Evolutionary conservation across 1,140 invertebrate species (phyloP).

Genomic region (Sycobia sp.): DNA sequence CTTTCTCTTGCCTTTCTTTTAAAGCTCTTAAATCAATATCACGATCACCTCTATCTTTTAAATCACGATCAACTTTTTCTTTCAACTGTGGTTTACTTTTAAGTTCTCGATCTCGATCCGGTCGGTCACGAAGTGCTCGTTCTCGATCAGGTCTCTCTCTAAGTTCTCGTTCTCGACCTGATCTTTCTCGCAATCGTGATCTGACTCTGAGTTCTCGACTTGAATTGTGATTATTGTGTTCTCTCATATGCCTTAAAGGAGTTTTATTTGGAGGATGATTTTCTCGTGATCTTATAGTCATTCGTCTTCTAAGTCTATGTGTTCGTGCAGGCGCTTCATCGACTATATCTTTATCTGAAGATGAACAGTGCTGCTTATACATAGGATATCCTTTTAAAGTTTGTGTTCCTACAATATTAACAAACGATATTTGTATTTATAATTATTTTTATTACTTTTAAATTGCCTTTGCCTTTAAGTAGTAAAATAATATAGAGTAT

Average conservation of each 20-base stretch:
- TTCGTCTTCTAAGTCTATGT: slow-evolving; percentile 48
- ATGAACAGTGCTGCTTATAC: slow-evolving; percentile 59
- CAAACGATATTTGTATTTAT: too few relatives aligned
- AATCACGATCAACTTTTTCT: slow-evolving; percentile 40
- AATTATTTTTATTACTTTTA: too few relatives aligned
- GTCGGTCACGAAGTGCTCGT: slow-evolving; percentile 24
- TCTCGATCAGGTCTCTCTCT: slow-evolving; percentile 47
- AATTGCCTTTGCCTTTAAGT: too few relatives aligned
- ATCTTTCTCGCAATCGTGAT: slow-evolving; percentile 36
- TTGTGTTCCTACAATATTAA: slow-evolving; percentile 52
- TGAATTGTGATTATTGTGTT: slow-evolving; percentile 12
- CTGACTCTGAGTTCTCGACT: slow-evolving; percentile 47
- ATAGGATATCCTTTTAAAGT: slow-evolving; percentile 61
- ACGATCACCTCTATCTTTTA: slow-evolving; percentile 44
- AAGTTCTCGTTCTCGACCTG: slow-evolving; percentile 31
- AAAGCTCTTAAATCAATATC: slow-evolving; percentile 50
- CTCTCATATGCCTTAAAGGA: slow-evolving; percentile 44
- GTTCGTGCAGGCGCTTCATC: slow-evolving; percentile 53
- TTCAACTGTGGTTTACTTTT: slow-evolving; percentile 29
- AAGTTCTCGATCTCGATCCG: slow-evolving; percentile 36
- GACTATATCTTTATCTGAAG: slow-evolving; percentile 57
- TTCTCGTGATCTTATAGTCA: slow-evolving; percentile 55
- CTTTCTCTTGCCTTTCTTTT: slow-evolving; percentile 44
- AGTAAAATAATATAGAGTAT: too few relatives aligned
- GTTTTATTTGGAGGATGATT: slow-evolving; percentile 55